Base-by-base conservation (phyloP, 2,113 vertebrate genomes). In the Chitala chitala region DNA sequence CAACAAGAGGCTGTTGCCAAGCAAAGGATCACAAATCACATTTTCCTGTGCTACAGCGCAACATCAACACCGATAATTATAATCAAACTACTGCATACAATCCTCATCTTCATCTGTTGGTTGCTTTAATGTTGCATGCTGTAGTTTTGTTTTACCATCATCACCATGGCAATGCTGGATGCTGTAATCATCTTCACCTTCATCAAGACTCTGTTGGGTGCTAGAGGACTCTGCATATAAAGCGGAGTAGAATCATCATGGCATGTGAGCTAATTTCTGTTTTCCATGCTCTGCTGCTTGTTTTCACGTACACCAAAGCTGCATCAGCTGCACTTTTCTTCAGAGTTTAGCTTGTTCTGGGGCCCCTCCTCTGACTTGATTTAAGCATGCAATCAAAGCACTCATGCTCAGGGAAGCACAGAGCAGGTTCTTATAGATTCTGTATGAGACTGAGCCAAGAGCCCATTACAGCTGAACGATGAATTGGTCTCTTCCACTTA, bases 231-330 rank as follows among this genome's bases (percentile, higher is more conserved):
- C n/a, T n/a, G 65, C n/a, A 31, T 2, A 31, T 10, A 17, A 29
- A 7, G n/a, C 22, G 50, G 55, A 81, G 56, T 75, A 72, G 72
- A 72, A 65, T 68, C 79, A 80, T 22, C 48, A 73, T 79, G 74
- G 80, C 75, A 33, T 80, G 29, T 78, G 78, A 78, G 76, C 78
- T 73, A 73, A 64, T 81, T 83, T 80, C 26, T 63, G 8, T 63
- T 42, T 75, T 69, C 72, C 71, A 54, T 80, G 77, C 72, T 70
- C 56, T 69, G 51, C 17, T 58, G 72, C 79, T 63, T 61, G 61
- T 72, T 82, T 33, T 65, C 58, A 64, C 73, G 71, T 66, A 65
- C 50, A n/a, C 72, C 77, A 78, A 77, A 78, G 63, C 77, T 65
- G 48, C 69, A 72, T 78, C 76, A 44, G 64, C 69, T 76, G 68